Conservation (phyloP, 2,888 invertebrate species). For the Hypomecis punctinalis region DNA sequence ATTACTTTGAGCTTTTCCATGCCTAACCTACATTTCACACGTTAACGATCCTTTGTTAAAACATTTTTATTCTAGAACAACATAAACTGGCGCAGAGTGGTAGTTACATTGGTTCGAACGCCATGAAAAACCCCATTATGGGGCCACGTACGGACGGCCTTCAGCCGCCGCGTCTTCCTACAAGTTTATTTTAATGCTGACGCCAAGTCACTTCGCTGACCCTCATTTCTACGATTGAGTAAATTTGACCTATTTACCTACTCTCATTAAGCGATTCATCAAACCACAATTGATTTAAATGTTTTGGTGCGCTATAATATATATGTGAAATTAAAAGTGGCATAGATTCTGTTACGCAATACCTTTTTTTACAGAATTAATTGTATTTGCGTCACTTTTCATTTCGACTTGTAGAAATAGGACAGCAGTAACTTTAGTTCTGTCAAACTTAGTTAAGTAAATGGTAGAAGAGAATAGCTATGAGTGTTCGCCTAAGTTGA, state of each 20-base stretch:
- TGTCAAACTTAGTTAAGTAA: too few species aligned
- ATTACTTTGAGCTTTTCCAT: slow-evolving; percentile 19
- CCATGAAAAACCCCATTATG: slow-evolving; percentile 58
- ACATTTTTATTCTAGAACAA: slow-evolving; percentile 50
- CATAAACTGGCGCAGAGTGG: slow-evolving; percentile 33
- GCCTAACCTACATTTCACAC: slow-evolving; percentile 27
- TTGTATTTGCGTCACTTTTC: too few species aligned
- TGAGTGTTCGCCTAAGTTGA: slow-evolving; percentile 17
- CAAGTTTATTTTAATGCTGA: slow-evolving; percentile 49
- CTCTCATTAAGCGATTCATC: not conserved
- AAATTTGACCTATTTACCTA: slow-evolving; percentile 32
- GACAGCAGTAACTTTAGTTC: slow-evolving; percentile 1
- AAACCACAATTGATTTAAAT: not conserved
- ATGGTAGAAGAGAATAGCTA: not conserved
- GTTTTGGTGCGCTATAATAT: not conserved
- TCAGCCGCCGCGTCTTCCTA: slow-evolving; percentile 49
- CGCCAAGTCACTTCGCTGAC: slow-evolving; percentile 33
- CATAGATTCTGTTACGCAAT: too few species aligned
- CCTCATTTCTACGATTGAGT: slow-evolving; percentile 25
- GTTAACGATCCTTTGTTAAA: slow-evolving; percentile 50
- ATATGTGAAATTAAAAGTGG: too few species aligned
- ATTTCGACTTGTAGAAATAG: too few species aligned
- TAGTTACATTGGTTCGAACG: slow-evolving; percentile 48
- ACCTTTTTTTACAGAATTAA: too few species aligned
- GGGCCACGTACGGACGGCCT: slow-evolving; percentile 64